Conservation (phyloP, 2,888 invertebrate genomes). For the Nomada hirtipes region DNA sequence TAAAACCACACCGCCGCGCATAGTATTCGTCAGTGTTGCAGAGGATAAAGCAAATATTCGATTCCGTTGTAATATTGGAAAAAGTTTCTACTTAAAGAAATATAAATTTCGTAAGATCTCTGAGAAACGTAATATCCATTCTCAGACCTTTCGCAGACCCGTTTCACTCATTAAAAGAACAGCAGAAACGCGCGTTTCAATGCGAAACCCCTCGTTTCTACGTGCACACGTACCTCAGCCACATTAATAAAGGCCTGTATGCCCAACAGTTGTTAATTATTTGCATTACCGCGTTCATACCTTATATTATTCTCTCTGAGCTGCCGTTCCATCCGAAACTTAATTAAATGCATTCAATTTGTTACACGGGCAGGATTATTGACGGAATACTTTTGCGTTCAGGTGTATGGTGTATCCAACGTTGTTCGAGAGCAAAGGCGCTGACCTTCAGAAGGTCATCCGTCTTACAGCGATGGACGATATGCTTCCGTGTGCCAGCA, state of each 20-base stretch:
- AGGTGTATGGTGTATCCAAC: constrained; percentile 23
- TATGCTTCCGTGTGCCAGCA: constrained; percentile 77
- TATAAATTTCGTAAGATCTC: neutral
- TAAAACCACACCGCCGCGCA: no score
- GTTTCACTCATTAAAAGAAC: neutral
- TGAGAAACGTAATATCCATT: neutral
- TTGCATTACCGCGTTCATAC: constrained; percentile 9
- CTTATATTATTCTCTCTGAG: constrained; percentile 25
- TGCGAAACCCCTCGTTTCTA: neutral
- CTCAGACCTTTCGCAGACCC: no score
- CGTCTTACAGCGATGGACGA: constrained; percentile 70
- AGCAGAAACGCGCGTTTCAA: neutral
- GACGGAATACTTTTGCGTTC: constrained; percentile 33
- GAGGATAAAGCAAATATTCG: no score
- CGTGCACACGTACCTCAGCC: neutral
- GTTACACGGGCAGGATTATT: constrained; percentile 41
- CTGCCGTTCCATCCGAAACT: constrained; percentile 28
- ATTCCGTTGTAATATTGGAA: no score
- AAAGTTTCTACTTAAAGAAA: no score
- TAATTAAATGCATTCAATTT: constrained; percentile 47
- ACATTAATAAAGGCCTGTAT: constrained; percentile 21
- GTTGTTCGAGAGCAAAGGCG: constrained; percentile 73
- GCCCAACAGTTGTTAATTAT: constrained; percentile 39
- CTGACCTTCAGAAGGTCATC: constrained; percentile 80
- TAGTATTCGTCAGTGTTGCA: no score